Evolutionary conservation across 2,888 invertebrate species (phyloP).

Genomic region (Tenthredo scrophulariae): DNA sequence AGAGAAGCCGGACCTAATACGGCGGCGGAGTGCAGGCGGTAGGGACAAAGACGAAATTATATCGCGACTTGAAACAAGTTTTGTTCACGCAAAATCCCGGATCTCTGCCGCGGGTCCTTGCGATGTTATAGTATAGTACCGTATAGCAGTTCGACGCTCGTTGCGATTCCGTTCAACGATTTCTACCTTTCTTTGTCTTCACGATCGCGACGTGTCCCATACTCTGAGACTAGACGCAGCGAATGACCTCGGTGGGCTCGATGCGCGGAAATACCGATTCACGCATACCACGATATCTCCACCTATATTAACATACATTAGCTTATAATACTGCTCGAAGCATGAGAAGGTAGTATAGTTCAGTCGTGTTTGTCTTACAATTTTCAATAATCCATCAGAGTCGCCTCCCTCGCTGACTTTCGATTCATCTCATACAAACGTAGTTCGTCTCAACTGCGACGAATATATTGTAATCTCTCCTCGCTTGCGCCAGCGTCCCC

Average conservation of each 20-base stretch:
- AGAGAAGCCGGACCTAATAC: slow-evolving; percentile 16
- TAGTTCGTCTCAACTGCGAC: background rate
- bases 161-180: background rate
- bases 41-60: slow-evolving; percentile 24
- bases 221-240: too few species aligned
- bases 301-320: background rate
- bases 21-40: background rate
- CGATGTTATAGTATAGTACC: background rate
- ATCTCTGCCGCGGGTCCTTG: background rate
- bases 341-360: background rate
- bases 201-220: background rate
- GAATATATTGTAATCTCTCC: background rate
- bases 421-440: background rate
- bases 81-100: slow-evolving; percentile 34
- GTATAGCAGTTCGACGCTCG: background rate
- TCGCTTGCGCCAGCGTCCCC: background rate
- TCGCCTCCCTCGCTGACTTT: background rate
- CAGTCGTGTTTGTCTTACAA: background rate
- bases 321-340: background rate
- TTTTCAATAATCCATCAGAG: background rate
- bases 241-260: background rate
- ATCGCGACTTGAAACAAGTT: slow-evolving; percentile 17
- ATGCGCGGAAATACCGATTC: background rate
- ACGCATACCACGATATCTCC: background rate
- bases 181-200: slow-evolving; percentile 17